These are phyloP conservation scores for Potorous gilbertii DNA, from an alignment of 2,797 vertebrate genomes.

Conservation along the genomic window DNA sequence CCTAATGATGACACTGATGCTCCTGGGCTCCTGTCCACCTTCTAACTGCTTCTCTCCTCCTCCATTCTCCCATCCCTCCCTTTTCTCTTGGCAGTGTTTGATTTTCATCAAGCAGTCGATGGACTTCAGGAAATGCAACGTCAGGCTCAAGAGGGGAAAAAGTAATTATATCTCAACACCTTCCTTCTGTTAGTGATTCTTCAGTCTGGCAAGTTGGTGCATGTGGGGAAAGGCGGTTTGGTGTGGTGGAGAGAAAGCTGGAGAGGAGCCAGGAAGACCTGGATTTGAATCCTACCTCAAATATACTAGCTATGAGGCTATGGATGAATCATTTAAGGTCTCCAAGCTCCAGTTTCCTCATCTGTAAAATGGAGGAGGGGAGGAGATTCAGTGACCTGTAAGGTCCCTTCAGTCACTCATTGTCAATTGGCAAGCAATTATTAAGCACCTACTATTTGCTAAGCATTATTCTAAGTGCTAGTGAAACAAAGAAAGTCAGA, in stretches of 20 bases:
- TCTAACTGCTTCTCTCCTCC: slow-evolving; percentile 1
- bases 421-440: background rate
- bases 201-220: background rate
- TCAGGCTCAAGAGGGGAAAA: slow-evolving; percentile 97
- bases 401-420: background rate
- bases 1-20: background rate
- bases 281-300: background rate
- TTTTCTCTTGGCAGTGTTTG: slow-evolving; percentile 90
- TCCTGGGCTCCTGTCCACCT: background rate
- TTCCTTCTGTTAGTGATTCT: slow-evolving; percentile 54
- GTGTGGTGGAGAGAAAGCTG: background rate
- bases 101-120: slow-evolving; percentile 98
- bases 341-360: background rate
- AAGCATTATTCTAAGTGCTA: background rate
- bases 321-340: background rate
- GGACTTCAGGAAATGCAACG: slow-evolving; percentile 97
- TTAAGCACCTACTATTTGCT: background rate
- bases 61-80: background rate
- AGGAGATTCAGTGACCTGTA: background rate
- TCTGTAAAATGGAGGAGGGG: background rate
- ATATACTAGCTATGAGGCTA: background rate
- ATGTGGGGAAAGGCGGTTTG: background rate
- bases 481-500: background rate
- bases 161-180: slow-evolving; percentile 85
- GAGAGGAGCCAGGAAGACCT: background rate